phyloP scores from a whole-genome alignment of 2,113 vertebrate species.

The Sebastes schlegelii region DNA sequence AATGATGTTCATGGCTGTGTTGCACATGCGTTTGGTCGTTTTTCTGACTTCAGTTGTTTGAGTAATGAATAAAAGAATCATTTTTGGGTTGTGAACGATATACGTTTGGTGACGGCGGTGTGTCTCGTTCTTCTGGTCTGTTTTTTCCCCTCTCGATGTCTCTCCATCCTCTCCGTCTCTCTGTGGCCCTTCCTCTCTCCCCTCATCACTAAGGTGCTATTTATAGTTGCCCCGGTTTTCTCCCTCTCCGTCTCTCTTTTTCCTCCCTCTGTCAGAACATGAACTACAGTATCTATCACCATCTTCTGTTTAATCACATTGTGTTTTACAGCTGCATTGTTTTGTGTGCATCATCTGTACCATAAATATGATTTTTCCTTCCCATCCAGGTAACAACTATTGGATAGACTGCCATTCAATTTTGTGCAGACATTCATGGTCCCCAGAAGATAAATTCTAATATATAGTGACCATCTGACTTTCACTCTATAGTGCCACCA shows the following conservation, averaged over 20 bases:
- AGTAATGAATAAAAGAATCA: conserved; percentile 78
- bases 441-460: not conserved
- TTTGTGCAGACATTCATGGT: not conserved
- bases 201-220: conserved; percentile 73
- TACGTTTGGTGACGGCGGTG: not conserved
- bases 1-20: conserved; percentile 70
- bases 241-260: conserved; percentile 58
- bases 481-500: not conserved
- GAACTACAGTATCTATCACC: conserved; percentile 52
- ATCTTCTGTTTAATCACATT: conserved; percentile 43
- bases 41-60: conserved; percentile 78
- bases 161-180: conserved; percentile 62
- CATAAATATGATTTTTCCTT: not conserved
- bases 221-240: conserved; percentile 84
- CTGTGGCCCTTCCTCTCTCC: conserved; percentile 70
- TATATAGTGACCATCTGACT: not conserved
- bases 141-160: conserved; percentile 51
- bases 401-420: not conserved
- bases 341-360: not conserved
- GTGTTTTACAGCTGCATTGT: not conserved
- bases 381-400: not conserved
- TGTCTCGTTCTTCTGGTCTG: conserved; percentile 38
- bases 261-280: conserved; percentile 54
- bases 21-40: conserved; percentile 75
- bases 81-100: conserved; percentile 70